Percentiles rank a stretch among this genome's conserved stretches.
These are phyloP conservation scores for Congeria kusceri DNA, from an alignment of 2,888 invertebrate genomes.

Conservation along the genomic window DNA sequence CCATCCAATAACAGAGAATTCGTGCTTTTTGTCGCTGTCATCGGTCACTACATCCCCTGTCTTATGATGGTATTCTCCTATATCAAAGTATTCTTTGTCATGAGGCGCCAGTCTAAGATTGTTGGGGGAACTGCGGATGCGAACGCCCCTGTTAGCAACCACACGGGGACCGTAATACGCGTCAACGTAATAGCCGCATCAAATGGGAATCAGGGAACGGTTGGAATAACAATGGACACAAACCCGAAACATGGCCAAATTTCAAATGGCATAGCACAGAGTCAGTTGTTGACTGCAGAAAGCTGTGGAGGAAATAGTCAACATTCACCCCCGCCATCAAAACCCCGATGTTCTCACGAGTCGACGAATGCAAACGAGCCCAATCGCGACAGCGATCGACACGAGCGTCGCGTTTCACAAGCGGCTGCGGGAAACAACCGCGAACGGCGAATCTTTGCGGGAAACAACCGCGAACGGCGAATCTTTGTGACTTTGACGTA, in stretches of 20 bases:
- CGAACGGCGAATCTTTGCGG: constrained; percentile 59
- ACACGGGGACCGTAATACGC: background rate
- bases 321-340: background rate
- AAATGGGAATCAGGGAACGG: too few relatives aligned
- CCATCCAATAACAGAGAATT: constrained; percentile 79
- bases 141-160: background rate
- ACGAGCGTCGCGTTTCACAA: too few relatives aligned
- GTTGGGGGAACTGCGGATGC: background rate
- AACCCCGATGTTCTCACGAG: background rate
- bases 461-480: constrained; percentile 40
- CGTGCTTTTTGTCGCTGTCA: constrained; percentile 78
- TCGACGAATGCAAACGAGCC: background rate
- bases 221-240: too few relatives aligned
- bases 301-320: background rate
- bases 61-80: constrained; percentile 77
- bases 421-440: constrained; percentile 4
- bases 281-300: background rate
- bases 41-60: constrained; percentile 81
- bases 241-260: too few relatives aligned
- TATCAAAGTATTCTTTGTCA: constrained; percentile 63
- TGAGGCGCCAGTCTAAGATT: constrained; percentile 16
- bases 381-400: too few relatives aligned
- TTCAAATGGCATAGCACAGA: background rate
- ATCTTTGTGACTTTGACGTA: constrained; percentile 67
- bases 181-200: background rate